phyloP scores from a whole-genome alignment of 1,140 invertebrate genomes.

The Drosophila willistoni region DNA sequence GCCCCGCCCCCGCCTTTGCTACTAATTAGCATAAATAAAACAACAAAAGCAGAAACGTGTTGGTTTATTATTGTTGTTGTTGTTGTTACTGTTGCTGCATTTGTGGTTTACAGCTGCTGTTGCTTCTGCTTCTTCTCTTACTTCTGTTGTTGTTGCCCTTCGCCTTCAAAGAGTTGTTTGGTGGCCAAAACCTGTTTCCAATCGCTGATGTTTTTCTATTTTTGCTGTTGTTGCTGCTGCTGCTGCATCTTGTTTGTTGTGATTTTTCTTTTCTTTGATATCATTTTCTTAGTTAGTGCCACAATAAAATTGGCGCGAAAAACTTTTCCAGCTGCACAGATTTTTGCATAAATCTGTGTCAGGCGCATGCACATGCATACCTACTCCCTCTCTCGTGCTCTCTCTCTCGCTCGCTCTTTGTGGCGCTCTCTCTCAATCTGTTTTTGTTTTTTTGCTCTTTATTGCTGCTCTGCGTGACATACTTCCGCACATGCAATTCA shows the following conservation, averaged over 20 bases:
- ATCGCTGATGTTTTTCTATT: constrained; percentile 31
- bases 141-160: constrained; percentile 48
- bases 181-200: constrained; percentile 61
- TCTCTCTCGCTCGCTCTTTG: constrained; percentile 8
- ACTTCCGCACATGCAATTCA: constrained; percentile 66
- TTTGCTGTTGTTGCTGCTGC: constrained; percentile 17
- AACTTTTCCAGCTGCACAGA: constrained; percentile 70
- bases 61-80: constrained; percentile 27
- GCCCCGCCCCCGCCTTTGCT: constrained; percentile 41
- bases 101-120: constrained; percentile 45
- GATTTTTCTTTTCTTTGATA: constrained; percentile 64
- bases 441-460: background rate
- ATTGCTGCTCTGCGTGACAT: constrained; percentile 28
- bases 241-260: constrained; percentile 53
- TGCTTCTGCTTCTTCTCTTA: constrained; percentile 27
- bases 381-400: constrained; percentile 1
- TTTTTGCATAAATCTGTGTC: constrained; percentile 71
- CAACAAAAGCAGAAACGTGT: constrained; percentile 52
- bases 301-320: constrained; percentile 71
- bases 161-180: constrained; percentile 77
- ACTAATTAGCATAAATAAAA: constrained; percentile 62
- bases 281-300: constrained; percentile 49
- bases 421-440: constrained; percentile 29
- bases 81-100: constrained; percentile 27
- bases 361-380: constrained; percentile 42